phyloP scores from a whole-genome alignment of 1,140 invertebrate species.

The Drosophila bipectinata region DNA sequence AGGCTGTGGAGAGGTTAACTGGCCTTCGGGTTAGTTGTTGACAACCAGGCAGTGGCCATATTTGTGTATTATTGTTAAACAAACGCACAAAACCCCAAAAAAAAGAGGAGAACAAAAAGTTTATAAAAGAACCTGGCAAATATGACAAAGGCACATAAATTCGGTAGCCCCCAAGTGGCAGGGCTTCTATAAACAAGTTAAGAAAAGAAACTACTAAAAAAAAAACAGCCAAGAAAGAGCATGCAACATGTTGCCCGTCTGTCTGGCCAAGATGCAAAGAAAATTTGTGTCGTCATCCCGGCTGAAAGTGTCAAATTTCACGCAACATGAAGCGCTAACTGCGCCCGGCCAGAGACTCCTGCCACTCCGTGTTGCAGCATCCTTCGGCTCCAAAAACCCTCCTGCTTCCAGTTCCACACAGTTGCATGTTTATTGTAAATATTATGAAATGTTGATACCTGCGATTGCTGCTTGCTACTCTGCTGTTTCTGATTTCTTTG shows the following conservation, averaged over 20 bases:
- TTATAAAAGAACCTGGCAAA: conserved; percentile 59
- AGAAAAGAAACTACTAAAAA: conserved; percentile 30
- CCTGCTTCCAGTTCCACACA: conserved; percentile 34
- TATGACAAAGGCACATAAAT: conserved; percentile 81
- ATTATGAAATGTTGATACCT: conserved; percentile 83
- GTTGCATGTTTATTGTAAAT: conserved; percentile 84
- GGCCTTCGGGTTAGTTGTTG: conserved; percentile 67
- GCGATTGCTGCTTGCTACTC: conserved; percentile 59
- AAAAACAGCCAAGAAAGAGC: conserved; percentile 19
- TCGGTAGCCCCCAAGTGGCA: conserved; percentile 62
- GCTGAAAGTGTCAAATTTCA: conserved; percentile 80
- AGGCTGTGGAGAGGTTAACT: conserved; percentile 39
- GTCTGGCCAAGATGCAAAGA: conserved; percentile 55
- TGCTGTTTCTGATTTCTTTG: conserved; percentile 22
- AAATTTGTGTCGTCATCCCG: conserved; percentile 72
- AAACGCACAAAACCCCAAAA: conserved; percentile 29
- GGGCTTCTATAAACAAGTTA: conserved; percentile 30
- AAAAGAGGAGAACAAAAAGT: conserved; percentile 7
- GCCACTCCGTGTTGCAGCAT: conserved; percentile 27
- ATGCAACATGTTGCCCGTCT: conserved; percentile 66
- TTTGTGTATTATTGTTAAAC: conserved; percentile 76
- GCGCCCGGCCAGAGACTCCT: conserved; percentile 72
- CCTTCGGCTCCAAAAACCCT: conserved; percentile 7
- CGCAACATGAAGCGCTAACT: conserved; percentile 81
- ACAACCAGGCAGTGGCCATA: conserved; percentile 77